Conservation (phyloP, 2,797 vertebrate species). For the Cygnus olor region DNA sequence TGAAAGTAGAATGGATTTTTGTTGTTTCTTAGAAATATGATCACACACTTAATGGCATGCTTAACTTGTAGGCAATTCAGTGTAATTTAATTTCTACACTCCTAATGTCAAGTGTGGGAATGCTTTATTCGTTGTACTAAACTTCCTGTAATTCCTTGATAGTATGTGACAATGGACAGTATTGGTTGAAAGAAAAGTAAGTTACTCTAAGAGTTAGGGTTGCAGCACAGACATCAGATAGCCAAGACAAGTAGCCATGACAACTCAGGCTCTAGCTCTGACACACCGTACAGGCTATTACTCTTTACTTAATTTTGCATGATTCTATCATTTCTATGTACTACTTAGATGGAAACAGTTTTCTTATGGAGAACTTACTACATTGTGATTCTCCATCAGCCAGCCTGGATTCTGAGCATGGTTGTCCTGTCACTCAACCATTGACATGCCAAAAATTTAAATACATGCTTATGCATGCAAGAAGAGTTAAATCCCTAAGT, state of each 20-base stretch:
- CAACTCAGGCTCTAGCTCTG: background rate
- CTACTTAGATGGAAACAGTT: background rate
- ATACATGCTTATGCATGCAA: background rate
- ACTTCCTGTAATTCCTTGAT: background rate
- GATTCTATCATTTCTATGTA: background rate
- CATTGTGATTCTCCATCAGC: background rate
- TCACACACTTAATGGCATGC: background rate
- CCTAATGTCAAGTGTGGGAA: background rate
- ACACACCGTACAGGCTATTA: background rate
- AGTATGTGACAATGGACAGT: background rate
- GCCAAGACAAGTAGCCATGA: background rate
- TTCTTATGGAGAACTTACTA: background rate
- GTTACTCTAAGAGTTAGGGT: background rate
- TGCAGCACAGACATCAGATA: background rate
- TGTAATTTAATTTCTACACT: background rate
- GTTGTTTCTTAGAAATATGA: background rate
- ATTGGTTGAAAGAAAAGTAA: background rate
- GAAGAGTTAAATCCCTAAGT: background rate
- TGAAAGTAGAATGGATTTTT: background rate
- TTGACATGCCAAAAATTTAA: background rate
- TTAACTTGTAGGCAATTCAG: background rate
- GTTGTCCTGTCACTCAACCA: background rate
- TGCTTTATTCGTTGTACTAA: background rate
- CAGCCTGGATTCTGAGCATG: background rate
- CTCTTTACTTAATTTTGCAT: background rate